Percentiles rank a stretch among this genome's conserved stretches.
Conservation (phyloP, 92 coral and sea anemone species). For the Heliopora coerulea region DNA sequence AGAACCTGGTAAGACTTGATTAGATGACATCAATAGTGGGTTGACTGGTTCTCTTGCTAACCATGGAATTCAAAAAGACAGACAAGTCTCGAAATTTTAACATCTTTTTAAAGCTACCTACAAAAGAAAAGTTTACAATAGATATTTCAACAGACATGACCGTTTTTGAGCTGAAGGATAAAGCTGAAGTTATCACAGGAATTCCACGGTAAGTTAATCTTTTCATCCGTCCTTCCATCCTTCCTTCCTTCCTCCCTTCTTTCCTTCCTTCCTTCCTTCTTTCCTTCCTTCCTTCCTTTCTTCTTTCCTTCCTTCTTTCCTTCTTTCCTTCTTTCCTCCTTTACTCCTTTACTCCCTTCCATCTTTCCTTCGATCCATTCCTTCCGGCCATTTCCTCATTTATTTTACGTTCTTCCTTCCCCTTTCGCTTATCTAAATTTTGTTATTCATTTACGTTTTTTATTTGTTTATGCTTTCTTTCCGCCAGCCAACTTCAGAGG, state of each 20-base stretch:
- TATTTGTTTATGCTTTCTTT: background rate
- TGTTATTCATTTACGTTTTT: background rate
- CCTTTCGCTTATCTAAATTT: background rate
- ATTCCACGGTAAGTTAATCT: constrained; percentile 63
- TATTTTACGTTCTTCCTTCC: background rate
- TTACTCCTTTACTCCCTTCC: background rate
- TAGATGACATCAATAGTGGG: constrained; percentile 15
- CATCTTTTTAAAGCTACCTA: constrained; percentile 49
- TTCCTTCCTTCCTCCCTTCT: background rate
- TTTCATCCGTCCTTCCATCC: background rate
- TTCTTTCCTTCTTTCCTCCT: background rate
- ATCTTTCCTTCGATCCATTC: background rate
- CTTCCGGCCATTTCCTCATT: background rate
- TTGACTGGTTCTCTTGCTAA: background rate
- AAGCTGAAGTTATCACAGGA: constrained; percentile 59
- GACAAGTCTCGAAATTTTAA: constrained; percentile 55
- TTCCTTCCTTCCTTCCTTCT: background rate
- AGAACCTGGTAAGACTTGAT: background rate
- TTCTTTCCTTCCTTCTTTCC: background rate
- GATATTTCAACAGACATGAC: constrained; percentile 56
- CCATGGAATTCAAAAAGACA: constrained; percentile 4
- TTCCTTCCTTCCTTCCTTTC: background rate
- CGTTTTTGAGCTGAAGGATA: constrained; percentile 58
- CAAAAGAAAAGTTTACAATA: constrained; percentile 50
- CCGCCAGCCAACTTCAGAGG: constrained; percentile 70